A percentile compares a stretch with the other conserved stretches of the same genome.
These are phyloP conservation scores for Drosophila neocordata DNA, from an alignment of 1,140 invertebrate species.

Conservation along the genomic window DNA sequence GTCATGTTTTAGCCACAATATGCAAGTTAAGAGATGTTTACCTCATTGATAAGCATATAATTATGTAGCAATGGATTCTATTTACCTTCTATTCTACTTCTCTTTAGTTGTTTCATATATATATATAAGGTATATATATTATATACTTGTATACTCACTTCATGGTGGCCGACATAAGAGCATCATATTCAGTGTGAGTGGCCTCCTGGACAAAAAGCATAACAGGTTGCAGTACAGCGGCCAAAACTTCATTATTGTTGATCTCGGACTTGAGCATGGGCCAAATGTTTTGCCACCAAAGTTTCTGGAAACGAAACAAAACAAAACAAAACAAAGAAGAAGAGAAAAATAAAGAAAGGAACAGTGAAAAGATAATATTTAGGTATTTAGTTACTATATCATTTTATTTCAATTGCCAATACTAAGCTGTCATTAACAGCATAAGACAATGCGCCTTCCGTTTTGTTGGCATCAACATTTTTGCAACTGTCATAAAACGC, in stretches of 20 bases:
- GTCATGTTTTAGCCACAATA: no score
- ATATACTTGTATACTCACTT: conserved; percentile 83
- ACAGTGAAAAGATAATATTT: neutral
- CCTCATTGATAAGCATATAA: neutral
- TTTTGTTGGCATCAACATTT: conserved; percentile 47
- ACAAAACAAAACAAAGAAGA: conserved; percentile 20
- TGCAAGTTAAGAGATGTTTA: neutral
- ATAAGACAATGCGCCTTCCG: no score
- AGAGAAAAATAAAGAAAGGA: conserved; percentile 25
- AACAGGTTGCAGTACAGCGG: conserved; percentile 94
- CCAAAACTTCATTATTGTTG: conserved; percentile 92
- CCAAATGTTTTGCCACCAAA: conserved; percentile 97
- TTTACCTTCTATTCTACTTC: no score
- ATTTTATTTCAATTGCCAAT: conserved; percentile 53
- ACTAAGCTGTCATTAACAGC: conserved; percentile 49
- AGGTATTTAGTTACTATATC: conserved; percentile 40
- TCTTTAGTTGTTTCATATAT: neutral
- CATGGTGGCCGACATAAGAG: conserved; percentile 91
- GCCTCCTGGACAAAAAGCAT: conserved; percentile 94
- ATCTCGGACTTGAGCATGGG: conserved; percentile 94
- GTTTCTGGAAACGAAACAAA: conserved; percentile 88
- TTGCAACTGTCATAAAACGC: conserved; percentile 65
- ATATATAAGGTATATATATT: neutral
- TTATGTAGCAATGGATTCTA: neutral
- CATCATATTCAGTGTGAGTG: conserved; percentile 91